Base-by-base conservation (phyloP, 2,888 invertebrate species). In the Chrysomela aeneicollis region DNA sequence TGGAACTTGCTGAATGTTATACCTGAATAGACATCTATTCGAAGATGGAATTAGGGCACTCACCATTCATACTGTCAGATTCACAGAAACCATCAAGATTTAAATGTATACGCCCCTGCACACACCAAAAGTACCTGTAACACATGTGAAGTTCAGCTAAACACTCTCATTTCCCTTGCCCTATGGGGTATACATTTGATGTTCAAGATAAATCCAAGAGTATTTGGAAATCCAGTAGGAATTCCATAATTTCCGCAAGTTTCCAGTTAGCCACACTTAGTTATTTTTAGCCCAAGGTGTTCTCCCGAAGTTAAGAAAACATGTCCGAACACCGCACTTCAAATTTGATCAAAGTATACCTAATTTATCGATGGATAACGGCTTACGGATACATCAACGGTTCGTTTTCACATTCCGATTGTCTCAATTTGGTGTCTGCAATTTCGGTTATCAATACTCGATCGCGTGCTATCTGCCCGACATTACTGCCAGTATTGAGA, bases 401-500 rank as follows among this genome's bases (percentile, higher is more conserved):
- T 35, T 35, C 9, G 10, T 35, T 42, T 42, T 42, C 42, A n/a
- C 42, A 15, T n/a, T 35, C 2, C 35, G 35, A 35, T 35, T 12
- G n/a, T 6, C n/a, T 2, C n/a, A 15, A 10, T 42, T 42, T 42
- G 9, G 3, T 15, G n/a, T 15, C 42, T n/a, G 42, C n/a, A 42
- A 42, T 42, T 42, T 15, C n/a, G n/a, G n/a, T n/a, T n/a, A n/a
- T n/a, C 42, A 12, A 42, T n/a, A 10, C 42, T 15, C 15, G 42
- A 42, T 42, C 42, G 15, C 42, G 15, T 15, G 42, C 42, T 42
- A n/a, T 42, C 15, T 42, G 42, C 69, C 69, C 71, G 67, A 71
- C 71, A 71, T 70, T 69, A 71, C 70, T 69, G 69, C 51, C 66
- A 66, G 67, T 63, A 70, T 71, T 71, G 73, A 72, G 68, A 67